Percentiles rank a stretch among this genome's conserved stretches.
These are phyloP conservation scores for Chloroceryle inda DNA, from an alignment of 2,797 vertebrate species.

Conservation along the genomic window DNA sequence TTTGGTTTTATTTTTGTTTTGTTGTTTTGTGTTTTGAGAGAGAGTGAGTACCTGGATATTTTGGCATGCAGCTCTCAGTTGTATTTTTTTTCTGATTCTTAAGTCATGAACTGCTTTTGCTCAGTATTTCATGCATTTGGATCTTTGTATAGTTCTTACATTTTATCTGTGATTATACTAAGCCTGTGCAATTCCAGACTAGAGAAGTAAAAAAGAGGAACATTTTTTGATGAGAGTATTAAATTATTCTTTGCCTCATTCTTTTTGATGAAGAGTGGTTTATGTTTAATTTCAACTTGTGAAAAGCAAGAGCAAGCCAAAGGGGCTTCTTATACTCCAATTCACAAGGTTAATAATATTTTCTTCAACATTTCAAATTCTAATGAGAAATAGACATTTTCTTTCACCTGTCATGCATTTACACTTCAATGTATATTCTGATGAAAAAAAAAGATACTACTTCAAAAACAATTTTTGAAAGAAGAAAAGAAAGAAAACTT, in stretches of 20 bases:
- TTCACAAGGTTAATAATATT: background rate
- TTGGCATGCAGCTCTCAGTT: background rate
- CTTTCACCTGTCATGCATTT: background rate
- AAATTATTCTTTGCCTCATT: background rate
- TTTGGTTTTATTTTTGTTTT: background rate
- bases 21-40: too few species aligned
- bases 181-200: background rate
- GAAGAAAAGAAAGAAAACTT: fast-evolving
- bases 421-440: background rate
- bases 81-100: background rate
- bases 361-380: background rate
- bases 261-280: background rate
- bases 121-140: background rate
- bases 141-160: background rate
- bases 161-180: background rate
- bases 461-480: background rate
- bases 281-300: background rate
- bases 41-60: background rate
- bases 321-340: background rate
- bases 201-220: background rate
- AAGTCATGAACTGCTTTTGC: background rate
- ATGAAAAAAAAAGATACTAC: background rate
- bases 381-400: background rate
- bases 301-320: background rate
- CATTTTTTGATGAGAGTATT: background rate